phyloP scores from a whole-genome alignment of 2,797 vertebrate genomes.

The Premnoplex brunnescens region DNA sequence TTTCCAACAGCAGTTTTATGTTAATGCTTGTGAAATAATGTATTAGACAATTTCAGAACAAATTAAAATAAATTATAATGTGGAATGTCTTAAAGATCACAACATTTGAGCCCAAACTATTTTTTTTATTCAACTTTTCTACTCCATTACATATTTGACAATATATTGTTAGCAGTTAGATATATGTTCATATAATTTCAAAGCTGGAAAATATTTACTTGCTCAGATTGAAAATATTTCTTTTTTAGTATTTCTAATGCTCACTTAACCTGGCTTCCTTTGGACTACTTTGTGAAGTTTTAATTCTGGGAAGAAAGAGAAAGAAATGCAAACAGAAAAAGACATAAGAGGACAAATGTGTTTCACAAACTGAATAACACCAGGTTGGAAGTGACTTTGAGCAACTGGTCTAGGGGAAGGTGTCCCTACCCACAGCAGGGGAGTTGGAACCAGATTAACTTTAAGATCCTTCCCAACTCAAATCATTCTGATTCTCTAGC shows the following conservation, averaged over 20 bases:
- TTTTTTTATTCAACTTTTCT: neutral
- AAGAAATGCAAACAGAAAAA: neutral
- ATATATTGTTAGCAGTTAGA: neutral
- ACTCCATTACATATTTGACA: neutral
- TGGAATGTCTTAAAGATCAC: neutral
- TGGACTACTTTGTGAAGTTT: neutral
- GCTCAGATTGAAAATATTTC: neutral
- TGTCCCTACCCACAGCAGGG: rapidly evolving
- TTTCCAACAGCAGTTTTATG: neutral
- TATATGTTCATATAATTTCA: neutral
- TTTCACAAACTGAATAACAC: neutral
- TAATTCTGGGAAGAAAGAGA: neutral
- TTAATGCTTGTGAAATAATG: neutral
- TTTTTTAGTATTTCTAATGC: neutral
- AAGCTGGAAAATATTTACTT: neutral
- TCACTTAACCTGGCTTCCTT: neutral
- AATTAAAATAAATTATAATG: constrained; percentile 2
- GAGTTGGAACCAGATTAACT: neutral
- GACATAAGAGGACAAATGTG: neutral
- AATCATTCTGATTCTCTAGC: neutral
- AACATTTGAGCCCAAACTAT: neutral
- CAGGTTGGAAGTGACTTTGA: neutral
- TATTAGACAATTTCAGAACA: neutral
- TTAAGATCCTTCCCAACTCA: neutral
- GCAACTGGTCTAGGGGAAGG: neutral